These are phyloP conservation scores for Andrena marginata DNA, from an alignment of 2,888 invertebrate genomes.

Conservation along the genomic window DNA sequence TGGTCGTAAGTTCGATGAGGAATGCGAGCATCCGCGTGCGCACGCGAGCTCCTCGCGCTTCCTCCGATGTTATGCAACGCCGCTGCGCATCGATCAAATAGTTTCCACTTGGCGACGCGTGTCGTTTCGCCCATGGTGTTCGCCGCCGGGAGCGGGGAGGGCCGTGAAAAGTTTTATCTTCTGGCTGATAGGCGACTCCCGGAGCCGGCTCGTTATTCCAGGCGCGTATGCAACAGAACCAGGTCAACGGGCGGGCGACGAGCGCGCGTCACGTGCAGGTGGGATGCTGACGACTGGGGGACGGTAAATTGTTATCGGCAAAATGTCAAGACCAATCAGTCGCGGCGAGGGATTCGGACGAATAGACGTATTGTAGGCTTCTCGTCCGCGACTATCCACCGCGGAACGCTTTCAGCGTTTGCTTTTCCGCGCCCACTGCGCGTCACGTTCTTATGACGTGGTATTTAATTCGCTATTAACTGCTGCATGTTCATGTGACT, in stretches of 20 bases:
- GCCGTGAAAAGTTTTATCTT: constrained; percentile 58
- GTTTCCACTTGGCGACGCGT: constrained; percentile 27
- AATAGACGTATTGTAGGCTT: constrained; percentile 43
- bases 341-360: constrained; percentile 46
- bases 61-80: constrained; percentile 46
- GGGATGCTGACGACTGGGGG: constrained; percentile 44
- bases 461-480: no score
- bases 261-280: constrained; percentile 52
- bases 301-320: constrained; percentile 64
- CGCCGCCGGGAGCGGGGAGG: not conserved
- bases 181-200: constrained; percentile 41
- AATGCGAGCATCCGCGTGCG: constrained; percentile 37
- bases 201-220: constrained; percentile 51
- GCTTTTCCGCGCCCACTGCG: not conserved
- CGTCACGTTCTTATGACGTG: not conserved
- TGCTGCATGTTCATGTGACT: no score
- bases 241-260: constrained; percentile 58
- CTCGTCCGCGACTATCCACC: constrained; percentile 12
- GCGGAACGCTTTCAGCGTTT: not conserved
- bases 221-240: constrained; percentile 58
- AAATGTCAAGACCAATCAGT: constrained; percentile 66
- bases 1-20: constrained; percentile 9
- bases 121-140: constrained; percentile 10
- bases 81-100: constrained; percentile 42
- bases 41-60: constrained; percentile 25